phyloP scores from a whole-genome alignment of 2,113 vertebrate species.

The Dipodomys ordii region DNA sequence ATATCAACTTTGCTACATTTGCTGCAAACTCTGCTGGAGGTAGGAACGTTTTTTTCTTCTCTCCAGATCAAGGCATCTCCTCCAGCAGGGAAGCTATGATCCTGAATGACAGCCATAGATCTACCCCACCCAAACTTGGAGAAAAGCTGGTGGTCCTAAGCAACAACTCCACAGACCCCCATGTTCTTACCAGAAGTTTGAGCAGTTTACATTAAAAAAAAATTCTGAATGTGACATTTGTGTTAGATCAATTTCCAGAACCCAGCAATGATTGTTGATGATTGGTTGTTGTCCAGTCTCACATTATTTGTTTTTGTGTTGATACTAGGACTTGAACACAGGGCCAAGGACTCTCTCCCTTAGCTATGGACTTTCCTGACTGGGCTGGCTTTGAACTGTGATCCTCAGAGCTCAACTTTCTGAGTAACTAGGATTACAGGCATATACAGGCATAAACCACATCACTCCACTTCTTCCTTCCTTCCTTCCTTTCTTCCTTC shows the following conservation, averaged over 20 bases:
- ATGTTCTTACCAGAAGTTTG: not conserved
- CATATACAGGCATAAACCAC: too few species aligned
- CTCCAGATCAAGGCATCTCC: not conserved
- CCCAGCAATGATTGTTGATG: not conserved
- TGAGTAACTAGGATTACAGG: too few species aligned
- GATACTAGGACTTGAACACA: not conserved
- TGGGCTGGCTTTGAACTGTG: too few species aligned
- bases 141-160: fast-evolving
- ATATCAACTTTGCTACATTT: not conserved
- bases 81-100: not conserved
- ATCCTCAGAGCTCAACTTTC: too few species aligned
- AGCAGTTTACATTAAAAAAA: not conserved
- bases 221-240: not conserved
- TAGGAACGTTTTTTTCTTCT: not conserved
- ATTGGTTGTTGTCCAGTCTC: not conserved
- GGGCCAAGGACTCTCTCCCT: too few species aligned
- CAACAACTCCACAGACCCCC: not conserved
- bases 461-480: too few species aligned
- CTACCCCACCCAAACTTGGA: not conserved
- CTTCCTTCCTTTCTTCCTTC: too few species aligned
- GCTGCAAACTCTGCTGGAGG: not conserved
- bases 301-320: not conserved
- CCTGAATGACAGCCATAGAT: not conserved
- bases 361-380: too few species aligned
- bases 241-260: not conserved